Evolutionary conservation across 2,113 vertebrate species (phyloP), one percentile per base, ranked within the genome.

Genomic region (Sisor rabdophorus): DNA sequence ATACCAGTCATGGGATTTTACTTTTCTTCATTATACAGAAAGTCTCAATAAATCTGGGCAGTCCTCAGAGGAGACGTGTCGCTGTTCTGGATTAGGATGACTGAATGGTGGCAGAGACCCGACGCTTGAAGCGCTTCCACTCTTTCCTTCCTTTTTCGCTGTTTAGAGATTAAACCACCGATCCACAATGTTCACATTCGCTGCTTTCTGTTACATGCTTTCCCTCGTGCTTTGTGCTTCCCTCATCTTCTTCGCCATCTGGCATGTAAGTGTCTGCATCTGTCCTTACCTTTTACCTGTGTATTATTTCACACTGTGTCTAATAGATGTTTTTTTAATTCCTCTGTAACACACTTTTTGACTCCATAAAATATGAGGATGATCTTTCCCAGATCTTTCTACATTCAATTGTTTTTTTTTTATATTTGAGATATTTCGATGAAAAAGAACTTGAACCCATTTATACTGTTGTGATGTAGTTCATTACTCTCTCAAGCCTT

Each of bases 121-220:
- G 83, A 80, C 65, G 86, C 86, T 84, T 85, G 75, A 85, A 59
- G 40, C 52, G 22, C 22, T 32, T 55, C 8, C 7, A 22, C 17
- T 11, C 53, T 76, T 22, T 13, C 8, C 20, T 22, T 11, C 30
- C 1, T 40, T 10, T 17, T 60, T 11, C 48, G 61, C 84, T 70
- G 86, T 79, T 82, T 77, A 87, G 86, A 86, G 80, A 85, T 83
- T 82, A 80, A 64, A 76, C 76, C 28, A 71, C 50, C 79, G 81
- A 84, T 86, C 82, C 87, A 89, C 85, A 78, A 91, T 92, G 87
- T 98, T 98, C 91, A 97, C 95, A 73, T 98, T 98, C 87, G 96
- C 96, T 82, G 96, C 96, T 84, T 98, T 98, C 87, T 98, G 96
- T 91, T 98, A 97, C 88, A 98, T 98, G 96, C 93, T 98, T 71